phyloP scores from a whole-genome alignment of 2,113 vertebrate genomes.

The Perca fluviatilis region DNA sequence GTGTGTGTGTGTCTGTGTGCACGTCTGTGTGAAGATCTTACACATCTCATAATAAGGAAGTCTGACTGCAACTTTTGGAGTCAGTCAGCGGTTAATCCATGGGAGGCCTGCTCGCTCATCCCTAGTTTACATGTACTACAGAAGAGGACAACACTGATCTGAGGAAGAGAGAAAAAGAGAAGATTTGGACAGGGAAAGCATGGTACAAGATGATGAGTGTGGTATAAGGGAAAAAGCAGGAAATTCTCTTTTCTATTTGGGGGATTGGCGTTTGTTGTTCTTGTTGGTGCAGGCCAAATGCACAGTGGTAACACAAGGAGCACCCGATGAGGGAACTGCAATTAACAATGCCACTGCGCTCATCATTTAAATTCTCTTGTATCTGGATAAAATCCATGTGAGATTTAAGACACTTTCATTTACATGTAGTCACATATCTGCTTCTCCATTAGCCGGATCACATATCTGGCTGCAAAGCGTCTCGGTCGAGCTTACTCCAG shows the following conservation, averaged over 20 bases:
- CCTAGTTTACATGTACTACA: conserved; percentile 49
- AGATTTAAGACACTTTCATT: neutral
- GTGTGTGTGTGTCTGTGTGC: no score
- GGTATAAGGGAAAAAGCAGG: neutral
- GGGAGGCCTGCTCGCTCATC: conserved; percentile 52
- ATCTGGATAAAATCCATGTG: neutral
- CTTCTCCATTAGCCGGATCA: neutral
- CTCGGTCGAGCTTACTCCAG: neutral
- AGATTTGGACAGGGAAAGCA: neutral
- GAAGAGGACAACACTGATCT: conserved; percentile 35
- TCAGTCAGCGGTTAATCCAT: conserved; percentile 73
- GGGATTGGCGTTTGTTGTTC: neutral
- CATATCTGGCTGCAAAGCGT: neutral
- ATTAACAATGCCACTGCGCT: neutral
- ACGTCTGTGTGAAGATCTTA: conserved; percentile 31
- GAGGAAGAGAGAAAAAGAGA: conserved; percentile 13
- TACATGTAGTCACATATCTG: neutral
- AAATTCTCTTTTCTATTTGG: neutral
- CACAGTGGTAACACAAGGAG: neutral
- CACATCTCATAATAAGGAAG: conserved; percentile 61
- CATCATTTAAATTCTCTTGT: neutral
- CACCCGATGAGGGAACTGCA: neutral
- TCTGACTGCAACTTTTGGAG: conserved; percentile 69
- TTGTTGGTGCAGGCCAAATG: neutral
- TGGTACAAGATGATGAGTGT: conserved; percentile 1